phyloP scores from a whole-genome alignment of 2,888 invertebrate genomes.

The Trichacis sp. region DNA sequence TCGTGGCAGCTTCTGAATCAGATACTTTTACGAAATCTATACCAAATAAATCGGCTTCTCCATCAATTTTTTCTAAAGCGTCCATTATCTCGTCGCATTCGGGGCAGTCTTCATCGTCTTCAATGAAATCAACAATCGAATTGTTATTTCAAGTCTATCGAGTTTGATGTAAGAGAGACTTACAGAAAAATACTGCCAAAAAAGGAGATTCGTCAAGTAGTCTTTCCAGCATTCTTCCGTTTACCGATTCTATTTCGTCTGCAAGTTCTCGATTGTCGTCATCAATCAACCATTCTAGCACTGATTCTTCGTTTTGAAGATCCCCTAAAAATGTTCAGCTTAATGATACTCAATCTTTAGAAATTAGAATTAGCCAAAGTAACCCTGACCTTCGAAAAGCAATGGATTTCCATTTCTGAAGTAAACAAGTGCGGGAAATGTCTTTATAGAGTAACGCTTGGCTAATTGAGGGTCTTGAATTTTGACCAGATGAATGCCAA shows the following conservation, averaged over 20 bases:
- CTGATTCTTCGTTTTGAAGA: constrained; percentile 90
- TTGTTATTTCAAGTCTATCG: too few species aligned
- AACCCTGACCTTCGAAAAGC: constrained; percentile 71
- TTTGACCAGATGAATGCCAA: constrained; percentile 93
- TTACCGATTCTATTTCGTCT: constrained; percentile 94
- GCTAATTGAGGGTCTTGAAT: constrained; percentile 92
- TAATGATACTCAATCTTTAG: too few species aligned
- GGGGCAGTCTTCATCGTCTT: constrained; percentile 90
- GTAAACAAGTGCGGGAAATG: constrained; percentile 92
- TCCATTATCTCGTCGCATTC: constrained; percentile 92
- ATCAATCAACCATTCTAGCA: constrained; percentile 92
- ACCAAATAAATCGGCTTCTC: constrained; percentile 92
- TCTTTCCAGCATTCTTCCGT: constrained; percentile 88
- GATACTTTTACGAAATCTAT: constrained; percentile 95
- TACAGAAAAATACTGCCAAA: constrained; percentile 92
- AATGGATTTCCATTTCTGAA: constrained; percentile 81
- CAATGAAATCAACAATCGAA: too few species aligned
- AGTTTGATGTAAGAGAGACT: too few species aligned
- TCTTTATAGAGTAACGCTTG: constrained; percentile 93
- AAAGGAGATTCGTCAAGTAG: constrained; percentile 88
- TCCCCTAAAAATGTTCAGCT: too few species aligned
- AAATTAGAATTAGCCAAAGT: too few species aligned
- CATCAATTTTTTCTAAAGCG: constrained; percentile 93
- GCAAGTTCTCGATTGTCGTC: constrained; percentile 93
- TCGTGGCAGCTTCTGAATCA: constrained; percentile 83